Base-by-base conservation (phyloP, 2,797 vertebrate genomes). In the Trichosurus vulpecula region DNA sequence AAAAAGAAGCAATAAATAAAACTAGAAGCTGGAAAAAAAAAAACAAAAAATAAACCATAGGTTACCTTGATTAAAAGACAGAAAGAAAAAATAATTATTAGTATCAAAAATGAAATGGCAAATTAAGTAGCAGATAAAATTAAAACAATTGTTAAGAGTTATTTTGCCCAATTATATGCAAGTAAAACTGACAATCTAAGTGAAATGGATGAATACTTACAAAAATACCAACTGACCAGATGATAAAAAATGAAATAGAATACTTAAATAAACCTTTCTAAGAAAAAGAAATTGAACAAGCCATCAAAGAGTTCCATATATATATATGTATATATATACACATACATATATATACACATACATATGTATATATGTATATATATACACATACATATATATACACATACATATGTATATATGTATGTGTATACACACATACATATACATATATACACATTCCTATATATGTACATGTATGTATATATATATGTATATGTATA, bases 1-100 rank as follows among this genome's bases (percentile, higher is more conserved):
- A 57, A 57, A 41, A 41, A 47, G 1, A 87, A 27, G 8, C 27
- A 27, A 27, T 87, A 47, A 87, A 87, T 51, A 87, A 22, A 41
- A 41, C 0, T 51, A 25, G 47, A 2, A 27, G 9, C 1, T 41
- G 0, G 2, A 16, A 6, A 0, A 9, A 22, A 31, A 19, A 13
- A 61, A 31, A 0, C n/a, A 66, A n/a, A 16, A 66, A 66, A n/a
- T 16, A n/a, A 74, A n/a, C 0, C 35, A 66, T n/a, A n/a, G 35
- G 35, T n/a, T n/a, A n/a, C 35, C n/a, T 61, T n/a, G 31, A 81
- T 81, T 25, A 25, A 81, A 47, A 87, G 16, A 81, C 41, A 47
- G 6, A 47, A 27, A 47, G n/a, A n/a, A 14, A n/a, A 41, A 81
- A 2, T 0, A 47, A 47, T 25, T 87, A 27, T 0, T 6, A 87